Evolutionary conservation across 2,888 invertebrate species (phyloP), one percentile per base, ranked within the genome.

Genomic region (Zaprionus obscuricornis): DNA sequence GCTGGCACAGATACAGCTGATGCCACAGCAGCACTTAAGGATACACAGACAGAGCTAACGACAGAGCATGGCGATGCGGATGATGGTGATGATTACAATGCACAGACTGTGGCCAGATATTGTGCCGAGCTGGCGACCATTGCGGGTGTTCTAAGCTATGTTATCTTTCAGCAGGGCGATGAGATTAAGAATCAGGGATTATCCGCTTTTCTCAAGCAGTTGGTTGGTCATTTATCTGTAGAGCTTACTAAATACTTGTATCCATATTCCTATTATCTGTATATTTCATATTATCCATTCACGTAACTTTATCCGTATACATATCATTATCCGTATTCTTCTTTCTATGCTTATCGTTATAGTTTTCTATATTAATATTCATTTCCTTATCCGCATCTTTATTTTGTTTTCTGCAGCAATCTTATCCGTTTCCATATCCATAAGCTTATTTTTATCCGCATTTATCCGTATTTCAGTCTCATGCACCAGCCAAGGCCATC

Each of bases 141-240:
- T 49, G 88, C 94, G 2, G 96, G 97, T 10, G 98, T 98, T 4
- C 89, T 98, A 2, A 94, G 95, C 84, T 98, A 97, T 87, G 93
- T 98, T 3, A 92, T 98, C 57, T 92, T 97, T 62, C 98, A 98
- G 89, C 97, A 98, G 89, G 96, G 97, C 0, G 96, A 96, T 79
- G 99, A 99, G 91, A 94, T 99, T 56, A 94, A 96, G 89, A 97
- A 98, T 88, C 98, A 98, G 88, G 99, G 99, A 2, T 89, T 98
- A 7, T 92, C 94, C 46, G 96, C 96, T 0, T 99, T 98, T 91
- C 91, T 97, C 50, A 96, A 96, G 84, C 98, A 98, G 90, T 92
- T 98, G 93, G 98, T 98, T 24, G 33, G 71, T 14, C 2, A 16
- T 8, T 5, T 11, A 0, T 36, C 22, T 8, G 8, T 2, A n/a